phyloP scores from a whole-genome alignment of 2,797 vertebrate species.

The Mus caroli region DNA sequence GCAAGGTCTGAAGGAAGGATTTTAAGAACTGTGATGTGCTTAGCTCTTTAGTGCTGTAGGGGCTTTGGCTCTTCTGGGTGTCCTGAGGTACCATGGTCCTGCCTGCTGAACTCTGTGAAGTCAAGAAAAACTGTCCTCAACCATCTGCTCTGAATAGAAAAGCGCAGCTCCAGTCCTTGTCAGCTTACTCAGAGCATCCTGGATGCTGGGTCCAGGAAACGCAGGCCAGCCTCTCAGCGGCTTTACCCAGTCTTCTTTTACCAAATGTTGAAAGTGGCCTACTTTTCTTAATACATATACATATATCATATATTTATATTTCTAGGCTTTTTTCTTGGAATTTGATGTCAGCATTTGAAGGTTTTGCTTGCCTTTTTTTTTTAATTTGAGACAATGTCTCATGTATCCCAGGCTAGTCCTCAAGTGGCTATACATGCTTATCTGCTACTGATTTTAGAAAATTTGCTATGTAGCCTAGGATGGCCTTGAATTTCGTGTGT shows the following conservation, averaged over 20 bases:
- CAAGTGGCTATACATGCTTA: background rate
- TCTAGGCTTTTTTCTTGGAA: background rate
- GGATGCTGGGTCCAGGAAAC: background rate
- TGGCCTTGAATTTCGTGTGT: background rate
- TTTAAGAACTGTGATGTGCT: background rate
- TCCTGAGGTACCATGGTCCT: background rate
- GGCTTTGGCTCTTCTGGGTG: background rate
- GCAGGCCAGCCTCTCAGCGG: background rate
- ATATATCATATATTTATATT: background rate
- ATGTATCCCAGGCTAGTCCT: background rate
- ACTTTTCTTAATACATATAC: background rate
- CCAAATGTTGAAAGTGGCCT: background rate
- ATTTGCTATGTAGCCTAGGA: background rate
- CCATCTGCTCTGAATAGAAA: background rate
- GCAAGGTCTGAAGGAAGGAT: slow-evolving; percentile 29
- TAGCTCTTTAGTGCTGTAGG: background rate
- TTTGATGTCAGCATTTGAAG: background rate
- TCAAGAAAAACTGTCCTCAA: background rate
- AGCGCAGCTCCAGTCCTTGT: slow-evolving; percentile 13
- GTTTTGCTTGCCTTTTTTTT: background rate
- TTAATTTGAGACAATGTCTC: background rate
- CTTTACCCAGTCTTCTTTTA: slow-evolving; percentile 6
- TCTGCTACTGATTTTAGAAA: background rate
- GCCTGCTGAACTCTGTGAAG: background rate
- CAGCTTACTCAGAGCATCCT: background rate